Evolutionary conservation across 2,888 invertebrate genomes (phyloP), one percentile per base, ranked within the genome.

Genomic region (Drosophila monieri): DNA sequence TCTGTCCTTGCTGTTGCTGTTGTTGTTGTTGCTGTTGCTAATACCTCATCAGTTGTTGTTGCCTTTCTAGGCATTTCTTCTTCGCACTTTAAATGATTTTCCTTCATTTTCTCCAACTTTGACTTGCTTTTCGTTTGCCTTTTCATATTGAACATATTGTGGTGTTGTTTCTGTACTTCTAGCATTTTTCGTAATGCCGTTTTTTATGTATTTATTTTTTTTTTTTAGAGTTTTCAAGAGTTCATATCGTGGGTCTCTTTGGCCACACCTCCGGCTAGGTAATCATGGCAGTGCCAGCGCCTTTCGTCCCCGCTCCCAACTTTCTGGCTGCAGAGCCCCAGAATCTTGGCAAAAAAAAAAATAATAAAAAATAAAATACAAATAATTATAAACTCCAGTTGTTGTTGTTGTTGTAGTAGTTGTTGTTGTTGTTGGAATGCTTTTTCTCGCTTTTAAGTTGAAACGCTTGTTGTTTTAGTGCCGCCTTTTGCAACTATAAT

Each of bases 261-360:
- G 32, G 49, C 60, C 21, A 18, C 41, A 15, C 46, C 57, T 62
- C 71, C 64, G 56, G 56, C 72, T 80, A 81, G 59, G 88, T 80
- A 74, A 85, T 81, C 80, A 88, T 78, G 61, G 60, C 66, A 68
- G 44, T 51, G 54, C 44, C 64, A 68, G 47, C 51, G 59, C 47
- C 35, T 39, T 32, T 32, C 48, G 21, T 41, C 62, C 62, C 32
- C 43, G 46, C 67, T 58, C 47, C 15, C 35, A 39, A 52, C 9
- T 18, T 21, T 43, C 21, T 32, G 15, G 12, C 14, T 35, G 18
- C 43, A 47, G 30, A 39, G 15, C 39, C 18, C 18, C 8, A 39
- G 39, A 39, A 39, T 39, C 9, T 41, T 35, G 14, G 23, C 44
- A 14, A 15, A 8, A 9, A 9, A 27, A 8, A 27, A 27, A 35